phyloP scores from a whole-genome alignment of 1,140 invertebrate species.

The Zophobas morio region DNA sequence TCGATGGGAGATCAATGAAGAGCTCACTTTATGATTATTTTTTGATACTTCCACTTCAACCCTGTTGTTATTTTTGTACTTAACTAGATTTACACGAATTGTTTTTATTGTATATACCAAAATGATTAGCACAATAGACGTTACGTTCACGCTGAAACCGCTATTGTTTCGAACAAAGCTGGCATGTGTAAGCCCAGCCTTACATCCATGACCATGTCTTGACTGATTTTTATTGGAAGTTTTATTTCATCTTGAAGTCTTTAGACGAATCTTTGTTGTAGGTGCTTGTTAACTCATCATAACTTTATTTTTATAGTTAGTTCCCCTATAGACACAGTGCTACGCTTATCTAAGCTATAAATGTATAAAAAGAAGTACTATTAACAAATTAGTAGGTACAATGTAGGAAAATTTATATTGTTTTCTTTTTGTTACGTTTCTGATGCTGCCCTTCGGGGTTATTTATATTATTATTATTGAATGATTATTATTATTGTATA shows the following conservation, averaged over 20 bases:
- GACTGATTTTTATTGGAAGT: constrained; percentile 38
- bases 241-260: neutral
- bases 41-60: constrained; percentile 34
- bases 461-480: constrained; percentile 38
- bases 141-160: constrained; percentile 26
- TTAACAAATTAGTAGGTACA: constrained; percentile 56
- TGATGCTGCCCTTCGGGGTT: constrained; percentile 43
- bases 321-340: constrained; percentile 55
- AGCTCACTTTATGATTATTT: constrained; percentile 37
- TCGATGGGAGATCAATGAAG: constrained; percentile 19
- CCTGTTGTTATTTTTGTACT: constrained; percentile 41
- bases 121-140: constrained; percentile 41
- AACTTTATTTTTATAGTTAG: constrained; percentile 55
- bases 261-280: constrained; percentile 47
- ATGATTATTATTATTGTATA: constrained; percentile 58
- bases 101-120: constrained; percentile 46
- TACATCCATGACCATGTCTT: constrained; percentile 48
- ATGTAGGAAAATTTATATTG: constrained; percentile 58
- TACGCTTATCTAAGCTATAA: constrained; percentile 59
- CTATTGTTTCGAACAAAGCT: constrained; percentile 27
- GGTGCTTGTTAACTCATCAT: constrained; percentile 54
- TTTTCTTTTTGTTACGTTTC: constrained; percentile 41
- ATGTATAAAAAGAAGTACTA: constrained; percentile 60
- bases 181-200: constrained; percentile 45
- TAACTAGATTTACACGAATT: constrained; percentile 37